phyloP scores from a whole-genome alignment of 2,888 invertebrate species.

The Tribolium freemani region DNA sequence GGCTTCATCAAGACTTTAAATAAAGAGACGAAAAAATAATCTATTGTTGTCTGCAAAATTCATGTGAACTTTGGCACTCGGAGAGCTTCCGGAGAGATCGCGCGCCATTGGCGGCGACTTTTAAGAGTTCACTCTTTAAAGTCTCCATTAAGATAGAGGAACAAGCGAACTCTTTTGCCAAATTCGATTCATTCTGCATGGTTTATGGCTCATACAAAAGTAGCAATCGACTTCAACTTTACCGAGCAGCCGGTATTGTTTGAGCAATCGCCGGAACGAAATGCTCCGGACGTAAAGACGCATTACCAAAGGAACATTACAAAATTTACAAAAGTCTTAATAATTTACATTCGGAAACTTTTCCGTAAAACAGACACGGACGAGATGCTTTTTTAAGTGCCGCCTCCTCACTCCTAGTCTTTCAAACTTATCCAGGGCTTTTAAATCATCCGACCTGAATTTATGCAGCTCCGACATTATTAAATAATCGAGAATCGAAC shows the following conservation, averaged over 20 bases:
- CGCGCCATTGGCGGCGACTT: conserved; percentile 43
- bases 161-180: conserved; percentile 52
- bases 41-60: conserved; percentile 55
- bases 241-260: conserved; percentile 44
- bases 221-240: conserved; percentile 41
- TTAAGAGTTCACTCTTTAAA: conserved; percentile 47
- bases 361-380: conserved; percentile 32
- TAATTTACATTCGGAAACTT: conserved; percentile 55
- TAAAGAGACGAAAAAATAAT: conserved; percentile 51
- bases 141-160: conserved; percentile 46
- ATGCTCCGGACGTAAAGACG: conserved; percentile 46
- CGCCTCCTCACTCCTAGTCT: neutral
- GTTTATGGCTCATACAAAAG: conserved; percentile 52
- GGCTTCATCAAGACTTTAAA: conserved; percentile 46
- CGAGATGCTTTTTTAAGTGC: conserved; percentile 26
- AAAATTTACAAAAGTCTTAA: conserved; percentile 48
- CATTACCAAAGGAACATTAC: conserved; percentile 39
- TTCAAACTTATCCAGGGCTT: conserved; percentile 14
- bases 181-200: conserved; percentile 50
- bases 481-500: conserved; percentile 7
- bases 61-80: conserved; percentile 55
- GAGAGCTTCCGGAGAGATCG: conserved; percentile 50
- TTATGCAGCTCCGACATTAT: conserved; percentile 8
- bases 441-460: conserved; percentile 3
- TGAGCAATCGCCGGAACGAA: conserved; percentile 47